These are phyloP conservation scores for Sebastes cheni DNA, from an alignment of 2,797 vertebrate species.

Conservation along the genomic window DNA sequence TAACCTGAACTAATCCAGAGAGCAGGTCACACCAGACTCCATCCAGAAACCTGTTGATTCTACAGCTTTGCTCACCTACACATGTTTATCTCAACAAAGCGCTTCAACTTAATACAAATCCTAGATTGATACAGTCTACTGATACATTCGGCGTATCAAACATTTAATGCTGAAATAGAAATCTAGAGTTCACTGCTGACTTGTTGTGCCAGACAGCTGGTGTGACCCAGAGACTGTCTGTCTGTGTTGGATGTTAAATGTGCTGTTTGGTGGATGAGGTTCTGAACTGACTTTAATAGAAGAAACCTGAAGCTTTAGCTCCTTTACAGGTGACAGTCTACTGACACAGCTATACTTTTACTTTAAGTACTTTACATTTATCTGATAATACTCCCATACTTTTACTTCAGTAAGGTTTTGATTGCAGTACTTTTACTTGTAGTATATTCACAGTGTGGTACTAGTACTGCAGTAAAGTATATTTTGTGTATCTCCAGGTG, in stretches of 20 bases:
- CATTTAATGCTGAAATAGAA: rapidly evolving
- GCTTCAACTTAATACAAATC: rapidly evolving
- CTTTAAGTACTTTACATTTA: neutral
- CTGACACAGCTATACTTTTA: neutral
- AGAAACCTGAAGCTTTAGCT: too few species aligned
- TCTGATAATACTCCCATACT: too few species aligned
- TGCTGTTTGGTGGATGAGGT: neutral
- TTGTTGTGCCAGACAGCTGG: neutral
- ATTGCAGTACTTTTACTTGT: too few species aligned
- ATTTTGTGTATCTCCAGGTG: constrained; percentile 75
- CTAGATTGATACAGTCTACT: rapidly evolving
- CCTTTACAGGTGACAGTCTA: too few species aligned
- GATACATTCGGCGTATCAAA: rapidly evolving
- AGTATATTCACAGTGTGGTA: neutral
- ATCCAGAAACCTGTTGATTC: neutral
- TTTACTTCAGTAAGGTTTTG: too few species aligned
- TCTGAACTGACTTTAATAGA: too few species aligned
- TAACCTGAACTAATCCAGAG: neutral
- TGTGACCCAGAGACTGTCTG: neutral
- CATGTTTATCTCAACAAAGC: rapidly evolving
- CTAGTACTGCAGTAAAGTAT: neutral
- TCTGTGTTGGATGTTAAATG: neutral
- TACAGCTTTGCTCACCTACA: rapidly evolving
- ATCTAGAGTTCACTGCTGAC: neutral
- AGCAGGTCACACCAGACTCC: neutral